These are phyloP conservation scores for Heliconius melpomene DNA, from an alignment of 1,140 invertebrate genomes.

Conservation along the genomic window DNA sequence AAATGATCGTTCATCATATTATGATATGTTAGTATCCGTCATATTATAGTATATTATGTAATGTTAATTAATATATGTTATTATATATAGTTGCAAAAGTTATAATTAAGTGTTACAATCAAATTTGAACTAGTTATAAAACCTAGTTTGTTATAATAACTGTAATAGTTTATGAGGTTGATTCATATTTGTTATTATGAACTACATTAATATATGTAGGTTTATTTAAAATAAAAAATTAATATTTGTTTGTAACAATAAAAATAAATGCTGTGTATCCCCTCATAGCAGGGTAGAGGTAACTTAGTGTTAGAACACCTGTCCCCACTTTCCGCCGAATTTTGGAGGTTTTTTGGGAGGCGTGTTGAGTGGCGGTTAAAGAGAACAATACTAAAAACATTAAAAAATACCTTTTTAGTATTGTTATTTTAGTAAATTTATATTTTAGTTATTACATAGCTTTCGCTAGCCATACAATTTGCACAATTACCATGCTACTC, in stretches of 20 bases:
- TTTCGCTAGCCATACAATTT: not conserved
- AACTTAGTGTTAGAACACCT: too few species aligned
- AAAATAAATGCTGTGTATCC: too few species aligned
- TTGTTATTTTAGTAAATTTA: too few species aligned
- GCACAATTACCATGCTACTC: not conserved
- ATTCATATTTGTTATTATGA: not conserved
- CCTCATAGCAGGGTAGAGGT: too few species aligned
- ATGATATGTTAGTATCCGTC: not conserved
- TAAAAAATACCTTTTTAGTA: too few species aligned
- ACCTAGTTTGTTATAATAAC: not conserved
- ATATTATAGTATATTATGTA: not conserved
- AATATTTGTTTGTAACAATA: too few species aligned
- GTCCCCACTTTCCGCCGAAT: too few species aligned
- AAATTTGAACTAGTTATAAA: slow-evolving; percentile 1
- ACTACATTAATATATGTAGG: too few species aligned
- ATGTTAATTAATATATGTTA: not conserved
- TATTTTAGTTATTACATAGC: not conserved
- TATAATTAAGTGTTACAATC: not conserved
- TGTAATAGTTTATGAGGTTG: not conserved
- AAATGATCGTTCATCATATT: not conserved
- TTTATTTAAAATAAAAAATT: too few species aligned
- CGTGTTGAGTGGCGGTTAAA: too few species aligned
- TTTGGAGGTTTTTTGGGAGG: too few species aligned
- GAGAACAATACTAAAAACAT: too few species aligned
- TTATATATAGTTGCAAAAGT: not conserved